These are phyloP conservation scores for Chaetodon auriga DNA, from an alignment of 2,113 vertebrate species.

Conservation along the genomic window DNA sequence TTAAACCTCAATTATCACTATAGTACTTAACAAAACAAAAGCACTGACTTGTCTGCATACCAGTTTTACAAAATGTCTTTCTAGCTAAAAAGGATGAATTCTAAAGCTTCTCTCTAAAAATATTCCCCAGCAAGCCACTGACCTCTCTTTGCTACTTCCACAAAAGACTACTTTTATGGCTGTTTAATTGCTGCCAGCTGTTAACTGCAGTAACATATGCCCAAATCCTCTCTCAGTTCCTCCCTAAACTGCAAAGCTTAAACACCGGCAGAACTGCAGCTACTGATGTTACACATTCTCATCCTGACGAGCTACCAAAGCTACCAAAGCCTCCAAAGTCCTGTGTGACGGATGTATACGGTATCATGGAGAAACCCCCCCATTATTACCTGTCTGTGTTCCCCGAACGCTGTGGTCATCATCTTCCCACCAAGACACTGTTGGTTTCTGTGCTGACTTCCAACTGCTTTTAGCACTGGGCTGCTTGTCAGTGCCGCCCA, in stretches of 20 bases:
- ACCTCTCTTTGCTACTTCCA: background rate
- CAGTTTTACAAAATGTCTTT: background rate
- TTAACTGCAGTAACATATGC: background rate
- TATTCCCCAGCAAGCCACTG: background rate
- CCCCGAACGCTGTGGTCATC: constrained; percentile 69
- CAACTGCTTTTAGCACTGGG: constrained; percentile 71
- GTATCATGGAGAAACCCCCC: background rate
- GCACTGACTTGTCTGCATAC: background rate
- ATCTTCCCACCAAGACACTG: constrained; percentile 87
- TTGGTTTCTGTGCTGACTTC: constrained; percentile 78
- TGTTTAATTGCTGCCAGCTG: background rate
- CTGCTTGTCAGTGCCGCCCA: constrained; percentile 81
- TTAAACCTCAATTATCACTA: too few relatives aligned
- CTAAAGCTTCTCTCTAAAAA: background rate
- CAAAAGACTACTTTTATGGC: background rate
- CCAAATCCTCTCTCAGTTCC: background rate
- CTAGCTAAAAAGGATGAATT: background rate
- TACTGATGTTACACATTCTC: background rate
- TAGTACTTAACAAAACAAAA: background rate
- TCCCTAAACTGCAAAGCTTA: background rate
- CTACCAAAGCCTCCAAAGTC: background rate
- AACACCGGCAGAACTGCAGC: background rate
- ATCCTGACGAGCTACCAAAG: background rate
- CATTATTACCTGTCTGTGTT: constrained; percentile 49
- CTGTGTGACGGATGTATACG: background rate